Percentiles rank a stretch among this genome's conserved stretches.
These are phyloP conservation scores for Xiphophorus couchianus DNA, from an alignment of 2,113 vertebrate species.

Conservation along the genomic window DNA sequence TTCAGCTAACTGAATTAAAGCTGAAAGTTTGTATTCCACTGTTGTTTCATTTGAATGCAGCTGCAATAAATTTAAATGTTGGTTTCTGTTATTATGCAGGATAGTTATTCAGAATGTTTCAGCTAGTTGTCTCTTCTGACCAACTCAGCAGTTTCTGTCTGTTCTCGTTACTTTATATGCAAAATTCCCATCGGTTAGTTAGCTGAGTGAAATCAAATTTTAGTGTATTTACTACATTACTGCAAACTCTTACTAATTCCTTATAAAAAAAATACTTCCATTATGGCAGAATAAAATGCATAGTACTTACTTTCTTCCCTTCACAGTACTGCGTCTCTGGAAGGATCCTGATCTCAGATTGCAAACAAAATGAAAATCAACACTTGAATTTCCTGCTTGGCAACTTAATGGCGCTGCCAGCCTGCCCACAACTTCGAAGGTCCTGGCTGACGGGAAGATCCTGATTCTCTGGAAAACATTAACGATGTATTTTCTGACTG, in stretches of 20 bases:
- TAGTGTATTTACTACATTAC: background rate
- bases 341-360: background rate
- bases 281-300: background rate
- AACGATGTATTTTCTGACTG: background rate
- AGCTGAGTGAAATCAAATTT: background rate
- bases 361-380: background rate
- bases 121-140: background rate
- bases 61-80: background rate
- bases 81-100: background rate
- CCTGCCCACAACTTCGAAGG: background rate
- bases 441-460: constrained; percentile 3
- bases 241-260: background rate
- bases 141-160: background rate
- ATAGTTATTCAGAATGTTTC: background rate
- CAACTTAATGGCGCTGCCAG: background rate
- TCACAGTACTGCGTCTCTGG: background rate
- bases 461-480: background rate
- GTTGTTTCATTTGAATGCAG: background rate
- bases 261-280: background rate
- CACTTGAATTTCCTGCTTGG: background rate
- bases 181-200: background rate
- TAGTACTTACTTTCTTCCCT: background rate
- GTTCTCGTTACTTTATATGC: background rate
- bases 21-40: no score
- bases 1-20: no score